These are phyloP conservation scores for Cremastinae sp. DNA, from an alignment of 2,888 invertebrate genomes.

Conservation along the genomic window DNA sequence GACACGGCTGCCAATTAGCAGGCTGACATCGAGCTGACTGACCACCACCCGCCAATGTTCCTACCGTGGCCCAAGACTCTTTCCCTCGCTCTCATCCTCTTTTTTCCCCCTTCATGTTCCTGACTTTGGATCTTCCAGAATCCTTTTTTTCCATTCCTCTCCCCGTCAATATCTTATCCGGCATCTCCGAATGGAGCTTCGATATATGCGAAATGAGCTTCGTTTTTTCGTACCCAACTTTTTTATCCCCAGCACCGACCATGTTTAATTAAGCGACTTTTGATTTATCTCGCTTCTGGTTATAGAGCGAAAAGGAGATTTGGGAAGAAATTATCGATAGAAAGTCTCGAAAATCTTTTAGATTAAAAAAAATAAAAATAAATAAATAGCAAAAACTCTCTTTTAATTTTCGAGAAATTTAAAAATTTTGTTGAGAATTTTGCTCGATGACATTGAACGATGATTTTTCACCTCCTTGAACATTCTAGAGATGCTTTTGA, in stretches of 20 bases:
- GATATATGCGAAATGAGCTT: constrained; percentile 29
- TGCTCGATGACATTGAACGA: too few species aligned
- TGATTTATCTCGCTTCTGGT: constrained; percentile 13
- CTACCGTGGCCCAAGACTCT: constrained; percentile 64
- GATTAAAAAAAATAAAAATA: too few species aligned
- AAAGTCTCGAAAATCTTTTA: too few species aligned
- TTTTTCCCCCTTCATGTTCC: constrained; percentile 53
- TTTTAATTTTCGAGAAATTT: too few species aligned
- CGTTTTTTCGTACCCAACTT: neutral
- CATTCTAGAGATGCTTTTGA: too few species aligned
- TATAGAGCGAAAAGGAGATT: too few species aligned
- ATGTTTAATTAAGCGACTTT: constrained; percentile 30
- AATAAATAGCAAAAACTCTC: too few species aligned
- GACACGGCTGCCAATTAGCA: constrained; percentile 80
- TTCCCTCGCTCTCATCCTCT: constrained; percentile 57
- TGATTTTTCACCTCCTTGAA: too few species aligned
- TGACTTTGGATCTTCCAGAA: constrained; percentile 49
- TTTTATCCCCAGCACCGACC: neutral
- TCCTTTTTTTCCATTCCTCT: constrained; percentile 21
- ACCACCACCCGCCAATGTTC: constrained; percentile 71
- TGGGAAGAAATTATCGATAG: too few species aligned
- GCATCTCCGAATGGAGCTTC: constrained; percentile 25
- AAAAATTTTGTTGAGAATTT: too few species aligned
- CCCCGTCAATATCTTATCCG: constrained; percentile 40
- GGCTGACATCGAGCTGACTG: constrained; percentile 78